Conservation (phyloP, 2,797 vertebrate genomes). For the Halcyon smyrnensis region DNA sequence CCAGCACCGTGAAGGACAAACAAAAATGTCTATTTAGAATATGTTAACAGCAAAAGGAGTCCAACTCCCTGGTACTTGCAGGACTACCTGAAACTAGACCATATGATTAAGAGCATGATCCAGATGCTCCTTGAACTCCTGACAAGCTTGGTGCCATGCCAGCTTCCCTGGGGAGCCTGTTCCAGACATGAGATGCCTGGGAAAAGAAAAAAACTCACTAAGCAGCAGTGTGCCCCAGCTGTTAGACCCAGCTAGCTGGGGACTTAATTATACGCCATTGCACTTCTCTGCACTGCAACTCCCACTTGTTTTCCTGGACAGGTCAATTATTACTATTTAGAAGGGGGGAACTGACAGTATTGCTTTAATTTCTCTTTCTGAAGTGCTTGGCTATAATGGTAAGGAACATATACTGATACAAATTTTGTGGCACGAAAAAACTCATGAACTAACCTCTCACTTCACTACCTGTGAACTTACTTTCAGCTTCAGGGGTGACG, state of each 20-base stretch:
- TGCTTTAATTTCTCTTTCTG: background rate
- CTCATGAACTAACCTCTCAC: background rate
- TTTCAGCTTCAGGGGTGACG: background rate
- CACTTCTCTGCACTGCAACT: background rate
- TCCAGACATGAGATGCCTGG: background rate
- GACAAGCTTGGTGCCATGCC: too few relatives aligned
- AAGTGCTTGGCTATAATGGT: background rate
- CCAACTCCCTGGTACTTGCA: too few relatives aligned
- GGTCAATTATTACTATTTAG: background rate
- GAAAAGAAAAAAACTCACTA: background rate
- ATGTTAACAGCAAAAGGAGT: background rate
- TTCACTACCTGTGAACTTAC: background rate
- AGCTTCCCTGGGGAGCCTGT: too few relatives aligned
- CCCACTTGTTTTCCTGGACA: background rate
- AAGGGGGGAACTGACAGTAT: background rate
- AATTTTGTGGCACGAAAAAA: background rate
- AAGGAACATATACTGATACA: background rate
- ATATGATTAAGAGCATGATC: too few relatives aligned
- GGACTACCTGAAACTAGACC: too few relatives aligned
- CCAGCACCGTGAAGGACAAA: background rate
- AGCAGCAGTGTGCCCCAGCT: background rate
- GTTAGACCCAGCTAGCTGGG: background rate
- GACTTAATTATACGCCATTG: fast-evolving
- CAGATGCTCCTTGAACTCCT: too few relatives aligned
- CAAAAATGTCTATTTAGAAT: background rate